phyloP scores from a whole-genome alignment of 2,888 invertebrate genomes.

The Drosophila greeni region DNA sequence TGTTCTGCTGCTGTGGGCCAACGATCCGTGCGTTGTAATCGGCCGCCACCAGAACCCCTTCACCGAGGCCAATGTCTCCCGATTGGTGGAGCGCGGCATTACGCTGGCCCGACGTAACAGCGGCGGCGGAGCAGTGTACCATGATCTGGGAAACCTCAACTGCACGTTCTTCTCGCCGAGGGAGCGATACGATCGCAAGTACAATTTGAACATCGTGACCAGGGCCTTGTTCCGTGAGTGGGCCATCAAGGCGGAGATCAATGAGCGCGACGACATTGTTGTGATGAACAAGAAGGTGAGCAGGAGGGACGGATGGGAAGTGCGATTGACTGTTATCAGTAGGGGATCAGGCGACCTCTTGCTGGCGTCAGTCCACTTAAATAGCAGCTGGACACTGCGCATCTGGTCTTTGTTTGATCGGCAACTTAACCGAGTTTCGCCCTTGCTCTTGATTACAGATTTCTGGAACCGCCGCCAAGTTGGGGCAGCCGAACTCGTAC shows the following conservation, averaged over 20 bases:
- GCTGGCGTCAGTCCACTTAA: constrained; percentile 17
- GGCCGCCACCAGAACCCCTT: constrained; percentile 99
- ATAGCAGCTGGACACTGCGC: constrained; percentile 18
- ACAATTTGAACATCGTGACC: constrained; percentile 92
- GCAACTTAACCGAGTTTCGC: neutral
- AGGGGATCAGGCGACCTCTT: constrained; percentile 17
- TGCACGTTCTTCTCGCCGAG: constrained; percentile 93
- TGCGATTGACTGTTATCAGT: constrained; percentile 35
- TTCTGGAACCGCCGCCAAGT: constrained; percentile 96
- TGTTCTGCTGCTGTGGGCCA: constrained; percentile 94
- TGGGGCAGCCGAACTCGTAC: constrained; percentile 93
- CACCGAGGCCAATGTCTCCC: constrained; percentile 90
- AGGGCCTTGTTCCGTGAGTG: constrained; percentile 90
- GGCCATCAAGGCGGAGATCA: constrained; percentile 87
- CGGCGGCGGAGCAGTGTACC: constrained; percentile 98
- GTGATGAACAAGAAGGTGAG: constrained; percentile 83
- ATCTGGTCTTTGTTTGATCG: constrained; percentile 17
- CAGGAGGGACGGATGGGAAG: neutral
- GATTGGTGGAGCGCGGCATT: constrained; percentile 84
- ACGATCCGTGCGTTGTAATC: constrained; percentile 95
- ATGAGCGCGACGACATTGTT: constrained; percentile 91
- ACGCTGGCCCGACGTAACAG: constrained; percentile 92
- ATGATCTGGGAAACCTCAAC: constrained; percentile 95
- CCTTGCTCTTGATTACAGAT: constrained; percentile 81
- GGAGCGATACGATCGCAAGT: constrained; percentile 89